Evolutionary conservation across 2,113 vertebrate genomes (phyloP).

Genomic region (Empidonax alnorum): DNA sequence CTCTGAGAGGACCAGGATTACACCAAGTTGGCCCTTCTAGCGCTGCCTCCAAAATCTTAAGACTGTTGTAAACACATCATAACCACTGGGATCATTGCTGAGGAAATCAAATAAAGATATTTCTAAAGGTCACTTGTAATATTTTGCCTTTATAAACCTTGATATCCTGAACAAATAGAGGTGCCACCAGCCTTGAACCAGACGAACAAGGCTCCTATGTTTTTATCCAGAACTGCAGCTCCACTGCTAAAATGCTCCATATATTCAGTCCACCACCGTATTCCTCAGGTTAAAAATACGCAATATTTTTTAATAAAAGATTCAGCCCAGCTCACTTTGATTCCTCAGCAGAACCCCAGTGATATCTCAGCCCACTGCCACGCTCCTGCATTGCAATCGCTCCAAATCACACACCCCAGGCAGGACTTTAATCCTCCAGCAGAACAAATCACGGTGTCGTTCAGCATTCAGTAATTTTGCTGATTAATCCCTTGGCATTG

Average conservation of each 20-base stretch:
- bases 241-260: background rate
- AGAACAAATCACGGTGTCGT: background rate
- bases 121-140: background rate
- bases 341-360: background rate
- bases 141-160: background rate
- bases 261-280: background rate
- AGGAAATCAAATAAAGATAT: background rate
- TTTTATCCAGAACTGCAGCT: background rate
- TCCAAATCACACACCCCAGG: background rate
- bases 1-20: background rate
- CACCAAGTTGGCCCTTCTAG: background rate
- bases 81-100: background rate
- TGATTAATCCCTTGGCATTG: conserved; percentile 22
- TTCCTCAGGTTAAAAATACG: background rate
- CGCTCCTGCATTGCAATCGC: background rate
- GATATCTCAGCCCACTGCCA: background rate
- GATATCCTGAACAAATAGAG: background rate
- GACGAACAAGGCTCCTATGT: fast-evolving
- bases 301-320: background rate
- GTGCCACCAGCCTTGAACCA: background rate
- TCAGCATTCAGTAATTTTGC: background rate
- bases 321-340: background rate
- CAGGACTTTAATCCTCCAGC: background rate
- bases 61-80: background rate
- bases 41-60: background rate